Evolutionary conservation across 2,888 invertebrate species (phyloP).

Genomic region (Nemapogon koenigi): DNA sequence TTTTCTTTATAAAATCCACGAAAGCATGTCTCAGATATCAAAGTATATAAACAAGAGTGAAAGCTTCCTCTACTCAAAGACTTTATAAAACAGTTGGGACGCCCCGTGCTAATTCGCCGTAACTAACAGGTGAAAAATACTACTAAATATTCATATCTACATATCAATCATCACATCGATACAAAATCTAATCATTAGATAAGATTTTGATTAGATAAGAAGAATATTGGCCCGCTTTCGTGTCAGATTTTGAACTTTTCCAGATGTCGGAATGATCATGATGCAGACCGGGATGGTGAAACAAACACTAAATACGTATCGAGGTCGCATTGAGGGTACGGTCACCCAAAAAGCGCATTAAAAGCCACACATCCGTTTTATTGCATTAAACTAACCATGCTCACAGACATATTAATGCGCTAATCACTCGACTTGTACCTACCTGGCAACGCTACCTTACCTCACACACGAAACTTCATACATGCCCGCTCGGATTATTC

Average conservation of each 20-base stretch:
- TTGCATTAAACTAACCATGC: conserved; percentile 61
- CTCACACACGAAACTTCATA: too few relatives aligned
- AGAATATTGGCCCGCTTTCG: conserved; percentile 37
- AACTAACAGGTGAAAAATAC: too few relatives aligned
- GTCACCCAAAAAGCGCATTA: conserved; percentile 45
- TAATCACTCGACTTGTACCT: too few relatives aligned
- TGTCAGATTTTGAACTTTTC: conserved; percentile 73
- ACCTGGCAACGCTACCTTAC: too few relatives aligned
- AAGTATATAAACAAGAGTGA: conserved; percentile 40
- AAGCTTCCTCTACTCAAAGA: conserved; percentile 50
- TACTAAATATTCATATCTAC: too few relatives aligned
- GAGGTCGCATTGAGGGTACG: conserved; percentile 84
- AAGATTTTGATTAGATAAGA: background rate
- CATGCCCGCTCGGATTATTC: too few relatives aligned
- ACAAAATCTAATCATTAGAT: background rate
- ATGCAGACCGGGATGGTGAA: conserved; percentile 96
- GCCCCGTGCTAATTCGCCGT: conserved; percentile 37
- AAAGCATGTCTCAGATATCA: conserved; percentile 62
- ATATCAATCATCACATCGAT: too few relatives aligned
- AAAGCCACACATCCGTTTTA: conserved; percentile 53
- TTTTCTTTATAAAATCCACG: conserved; percentile 33
- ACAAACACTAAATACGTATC: conserved; percentile 81
- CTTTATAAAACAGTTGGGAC: conserved; percentile 52
- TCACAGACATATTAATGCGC: too few relatives aligned
- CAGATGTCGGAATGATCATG: conserved; percentile 98